Conservation (phyloP, 2,113 vertebrate species). For the Perccottus glenii region DNA sequence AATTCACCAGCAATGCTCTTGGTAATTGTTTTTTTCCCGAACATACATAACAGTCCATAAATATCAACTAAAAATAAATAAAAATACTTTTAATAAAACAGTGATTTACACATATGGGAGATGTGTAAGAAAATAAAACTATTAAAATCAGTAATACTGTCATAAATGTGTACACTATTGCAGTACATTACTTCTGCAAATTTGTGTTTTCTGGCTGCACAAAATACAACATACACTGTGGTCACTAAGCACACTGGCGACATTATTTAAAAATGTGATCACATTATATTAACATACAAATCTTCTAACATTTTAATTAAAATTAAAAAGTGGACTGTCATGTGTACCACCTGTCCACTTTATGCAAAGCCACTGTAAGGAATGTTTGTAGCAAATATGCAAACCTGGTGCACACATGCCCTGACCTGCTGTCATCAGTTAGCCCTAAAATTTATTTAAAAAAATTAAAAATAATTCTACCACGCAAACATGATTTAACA, state of each 20-base stretch:
- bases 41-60: not conserved
- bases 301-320: too few relatives aligned
- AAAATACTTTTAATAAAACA: not conserved
- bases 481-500: not conserved
- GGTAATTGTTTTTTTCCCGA: not conserved
- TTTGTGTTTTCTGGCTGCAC: not conserved
- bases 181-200: too few relatives aligned
- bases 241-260: not conserved
- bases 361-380: conserved; percentile 49
- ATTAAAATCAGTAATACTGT: too few relatives aligned
- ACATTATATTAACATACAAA: too few relatives aligned
- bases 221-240: not conserved
- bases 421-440: conserved; percentile 2
- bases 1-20: conserved; percentile 5
- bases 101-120: not conserved
- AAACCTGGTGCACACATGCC: conserved; percentile 23
- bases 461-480: not conserved
- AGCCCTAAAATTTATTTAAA: not conserved
- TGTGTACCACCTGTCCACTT: not conserved
- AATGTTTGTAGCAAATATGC: conserved; percentile 32
- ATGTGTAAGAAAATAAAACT: not conserved
- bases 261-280: not conserved
- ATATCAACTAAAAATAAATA: not conserved
- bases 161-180: too few relatives aligned
- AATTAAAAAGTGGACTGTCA: too few relatives aligned